Base-by-base conservation (phyloP, 2,888 invertebrate genomes). In the Aspidiotus rigidus region DNA sequence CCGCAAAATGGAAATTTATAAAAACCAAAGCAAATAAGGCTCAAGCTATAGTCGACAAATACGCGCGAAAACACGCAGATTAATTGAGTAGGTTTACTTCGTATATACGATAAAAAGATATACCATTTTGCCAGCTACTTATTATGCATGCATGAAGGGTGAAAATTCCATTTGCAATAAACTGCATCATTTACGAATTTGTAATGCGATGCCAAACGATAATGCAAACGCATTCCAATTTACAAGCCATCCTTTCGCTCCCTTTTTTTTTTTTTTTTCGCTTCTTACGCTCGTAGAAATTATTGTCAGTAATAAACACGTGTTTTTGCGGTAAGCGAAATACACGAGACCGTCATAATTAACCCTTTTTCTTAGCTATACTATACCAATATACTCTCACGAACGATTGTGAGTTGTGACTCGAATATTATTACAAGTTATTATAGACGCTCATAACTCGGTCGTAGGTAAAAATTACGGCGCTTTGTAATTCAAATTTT, bases 81-180 rank as follows among this genome's bases (percentile, higher is more conserved):
- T 59, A 59, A 59, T 59, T 59, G 59, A 56, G 64, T 66, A 44
- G 42, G 64, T 66, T 41, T 57, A 60, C 59, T 59, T 28, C 28
- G 28, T 28, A 28, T 28, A 28, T 59, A 55, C 64, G 53, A 67
- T 39, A 60, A 60, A 28, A 59, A 39, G 53, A 67, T 53, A 64
- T 17, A 67, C 67, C 44, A 49, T 57, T 67, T 67, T 59, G 39
- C 59, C 9, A 28, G 59, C 49, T 67, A 59, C 60, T 67, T 67
- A 67, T 67, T 67, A 67, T 60, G 67, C 67, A 67, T 67, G 67
- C 67, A 67, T 67, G 67, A 67, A 67, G 67, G 67, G 67, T 67
- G 67, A 53, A 67, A 67, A 67, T 67, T 67, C 67, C 67, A 67
- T 67, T 67, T 67, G 67, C 67, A 67, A 67, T 67, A 67, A 67